phyloP scores from a whole-genome alignment of 2,888 invertebrate species.

The Miltochrista miniata region DNA sequence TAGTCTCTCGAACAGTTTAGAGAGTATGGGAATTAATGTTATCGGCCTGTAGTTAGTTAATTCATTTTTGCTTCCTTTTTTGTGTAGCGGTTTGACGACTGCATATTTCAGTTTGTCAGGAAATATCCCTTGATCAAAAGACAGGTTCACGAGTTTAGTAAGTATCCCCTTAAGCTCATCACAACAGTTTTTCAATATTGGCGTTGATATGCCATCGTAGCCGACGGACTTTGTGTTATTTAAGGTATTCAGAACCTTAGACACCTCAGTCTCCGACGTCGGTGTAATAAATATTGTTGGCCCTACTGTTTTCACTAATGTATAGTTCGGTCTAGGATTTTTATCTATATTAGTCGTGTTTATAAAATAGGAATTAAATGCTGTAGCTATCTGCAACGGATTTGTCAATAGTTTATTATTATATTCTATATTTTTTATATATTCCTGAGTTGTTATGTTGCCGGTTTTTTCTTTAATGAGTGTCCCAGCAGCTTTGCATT shows the following conservation, averaged over 20 bases:
- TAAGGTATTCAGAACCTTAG: constrained; percentile 7
- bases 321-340: neutral
- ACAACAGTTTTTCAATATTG: neutral
- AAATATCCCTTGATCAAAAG: constrained; percentile 8
- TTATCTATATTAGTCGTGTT: neutral
- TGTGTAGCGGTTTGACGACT: constrained; percentile 16
- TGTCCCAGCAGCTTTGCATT: too few species aligned
- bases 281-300: constrained; percentile 11
- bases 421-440: neutral
- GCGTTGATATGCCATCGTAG: constrained; percentile 13
- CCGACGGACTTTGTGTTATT: constrained; percentile 17
- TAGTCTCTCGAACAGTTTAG: constrained; percentile 18
- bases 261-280: constrained; percentile 1
- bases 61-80: constrained; percentile 9
- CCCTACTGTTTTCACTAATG: neutral
- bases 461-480: too few species aligned
- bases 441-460: neutral
- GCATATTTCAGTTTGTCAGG: constrained; percentile 16
- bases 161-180: neutral
- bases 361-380: neutral
- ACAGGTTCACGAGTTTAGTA: constrained; percentile 11
- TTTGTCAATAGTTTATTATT: too few species aligned
- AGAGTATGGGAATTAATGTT: constrained; percentile 15
- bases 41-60: constrained; percentile 16
- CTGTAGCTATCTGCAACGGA: too few species aligned